Conservation (phyloP, 23 tunicate species). For the Oikopleura vanhoeffeni region DNA sequence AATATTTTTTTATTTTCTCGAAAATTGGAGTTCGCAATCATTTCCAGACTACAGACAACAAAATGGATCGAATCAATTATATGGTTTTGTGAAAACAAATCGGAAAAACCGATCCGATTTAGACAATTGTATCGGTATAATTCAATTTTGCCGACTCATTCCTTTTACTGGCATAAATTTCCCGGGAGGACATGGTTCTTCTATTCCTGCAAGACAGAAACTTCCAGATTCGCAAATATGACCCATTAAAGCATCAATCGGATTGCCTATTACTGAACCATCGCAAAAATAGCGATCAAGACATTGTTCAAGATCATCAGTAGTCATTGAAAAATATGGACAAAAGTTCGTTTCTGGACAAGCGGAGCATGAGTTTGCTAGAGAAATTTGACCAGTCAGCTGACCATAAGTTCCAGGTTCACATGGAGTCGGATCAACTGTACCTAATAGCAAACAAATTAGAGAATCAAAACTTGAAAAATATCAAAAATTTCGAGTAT, state of each 20-base stretch:
- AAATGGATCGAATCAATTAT: no score
- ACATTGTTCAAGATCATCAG: background rate
- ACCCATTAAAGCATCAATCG: background rate
- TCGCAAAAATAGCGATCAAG: background rate
- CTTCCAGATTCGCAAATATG: background rate
- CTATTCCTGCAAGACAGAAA: background rate
- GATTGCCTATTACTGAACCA: background rate
- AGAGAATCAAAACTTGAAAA: no score
- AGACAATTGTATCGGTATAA: no score
- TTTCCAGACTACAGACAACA: no score
- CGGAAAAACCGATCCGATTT: no score
- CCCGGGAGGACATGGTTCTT: background rate
- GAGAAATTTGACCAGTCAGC: conserved; percentile 38
- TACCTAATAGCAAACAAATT: no score
- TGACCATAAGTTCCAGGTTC: conserved; percentile 60
- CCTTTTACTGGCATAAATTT: background rate
- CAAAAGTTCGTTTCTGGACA: conserved; percentile 63
- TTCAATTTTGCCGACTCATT: no score
- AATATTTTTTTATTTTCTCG: no score
- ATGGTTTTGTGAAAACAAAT: no score
- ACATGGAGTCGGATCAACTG: conserved; percentile 21
- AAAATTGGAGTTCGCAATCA: no score
- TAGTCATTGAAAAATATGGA: conserved; percentile 17
- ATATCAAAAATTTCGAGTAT: no score
- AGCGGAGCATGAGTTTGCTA: conserved; percentile 11